phyloP scores from a whole-genome alignment of 2,113 vertebrate species.

The Rhabdornis inornatus region DNA sequence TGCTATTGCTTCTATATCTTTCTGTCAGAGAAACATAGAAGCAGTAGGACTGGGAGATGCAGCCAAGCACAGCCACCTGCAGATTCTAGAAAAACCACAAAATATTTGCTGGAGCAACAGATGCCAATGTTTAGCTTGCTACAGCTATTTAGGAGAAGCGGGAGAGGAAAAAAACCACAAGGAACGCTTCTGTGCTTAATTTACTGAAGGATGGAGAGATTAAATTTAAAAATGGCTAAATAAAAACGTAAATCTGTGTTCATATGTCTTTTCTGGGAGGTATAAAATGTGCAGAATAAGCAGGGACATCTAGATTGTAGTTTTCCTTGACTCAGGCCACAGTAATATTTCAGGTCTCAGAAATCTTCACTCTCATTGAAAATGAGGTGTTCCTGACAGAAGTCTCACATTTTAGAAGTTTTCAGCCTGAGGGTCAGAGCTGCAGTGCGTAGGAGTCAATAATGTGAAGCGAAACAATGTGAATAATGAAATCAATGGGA shows the following conservation, averaged over 20 bases:
- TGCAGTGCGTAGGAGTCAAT: background rate
- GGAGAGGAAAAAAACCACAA: background rate
- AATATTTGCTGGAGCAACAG: constrained; percentile 12
- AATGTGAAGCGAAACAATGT: background rate
- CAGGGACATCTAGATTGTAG: background rate
- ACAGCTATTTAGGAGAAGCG: background rate
- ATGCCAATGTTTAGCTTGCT: constrained; percentile 1
- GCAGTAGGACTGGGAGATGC: background rate
- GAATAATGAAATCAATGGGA: constrained; percentile 18
- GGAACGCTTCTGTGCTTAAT: background rate
- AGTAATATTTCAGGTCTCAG: background rate
- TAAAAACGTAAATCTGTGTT: background rate
- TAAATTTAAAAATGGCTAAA: background rate
- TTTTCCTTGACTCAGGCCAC: background rate
- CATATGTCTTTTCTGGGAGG: background rate
- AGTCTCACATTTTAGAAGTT: background rate
- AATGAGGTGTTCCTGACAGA: background rate
- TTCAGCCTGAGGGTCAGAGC: background rate
- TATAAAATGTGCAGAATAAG: background rate
- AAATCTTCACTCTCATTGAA: background rate
- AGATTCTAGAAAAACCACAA: background rate
- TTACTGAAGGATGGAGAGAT: background rate
- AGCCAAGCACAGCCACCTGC: background rate
- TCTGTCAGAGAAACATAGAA: background rate
- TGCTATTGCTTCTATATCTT: background rate